phyloP scores from a whole-genome alignment of 2,797 vertebrate genomes.

The Euthynnus affinis region DNA sequence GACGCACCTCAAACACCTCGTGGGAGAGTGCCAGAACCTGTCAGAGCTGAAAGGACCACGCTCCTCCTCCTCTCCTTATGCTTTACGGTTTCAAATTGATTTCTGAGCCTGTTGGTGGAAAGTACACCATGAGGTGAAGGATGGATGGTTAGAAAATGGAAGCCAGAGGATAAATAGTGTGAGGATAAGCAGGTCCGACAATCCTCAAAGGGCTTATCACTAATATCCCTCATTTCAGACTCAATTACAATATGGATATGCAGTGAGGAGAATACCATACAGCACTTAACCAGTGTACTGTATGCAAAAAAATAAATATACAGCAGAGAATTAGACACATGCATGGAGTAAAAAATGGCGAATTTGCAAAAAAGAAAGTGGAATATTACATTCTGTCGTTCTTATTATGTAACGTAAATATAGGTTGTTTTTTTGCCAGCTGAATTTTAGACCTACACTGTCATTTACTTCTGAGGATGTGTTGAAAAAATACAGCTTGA shows the following conservation, averaged over 20 bases:
- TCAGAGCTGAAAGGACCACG: slow-evolving; percentile 35
- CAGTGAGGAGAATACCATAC: slow-evolving; percentile 60
- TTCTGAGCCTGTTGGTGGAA: slow-evolving; percentile 59
- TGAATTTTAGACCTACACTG: no score
- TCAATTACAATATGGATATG: slow-evolving; percentile 66
- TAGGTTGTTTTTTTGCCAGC: no score
- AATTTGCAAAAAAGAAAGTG: no score
- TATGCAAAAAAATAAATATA: slow-evolving; percentile 7
- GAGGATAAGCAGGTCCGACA: slow-evolving; percentile 72
- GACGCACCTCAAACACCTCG: slow-evolving; percentile 31
- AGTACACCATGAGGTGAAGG: slow-evolving; percentile 49
- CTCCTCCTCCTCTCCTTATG: slow-evolving; percentile 50
- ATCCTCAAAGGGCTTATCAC: slow-evolving; percentile 77
- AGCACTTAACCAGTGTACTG: slow-evolving; percentile 6
- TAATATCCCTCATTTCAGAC: slow-evolving; percentile 79
- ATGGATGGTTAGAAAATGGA: slow-evolving; percentile 54
- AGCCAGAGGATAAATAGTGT: slow-evolving; percentile 57
- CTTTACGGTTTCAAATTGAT: slow-evolving; percentile 72
- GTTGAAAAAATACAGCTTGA: background rate
- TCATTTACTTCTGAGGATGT: no score
- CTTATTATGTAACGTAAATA: no score
- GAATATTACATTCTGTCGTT: no score
- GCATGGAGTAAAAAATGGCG: no score
- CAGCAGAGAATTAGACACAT: background rate
- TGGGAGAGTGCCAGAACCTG: slow-evolving; percentile 16